Base-by-base conservation (phyloP, 2,113 vertebrate species). In the Odontophorus gujanensis region DNA sequence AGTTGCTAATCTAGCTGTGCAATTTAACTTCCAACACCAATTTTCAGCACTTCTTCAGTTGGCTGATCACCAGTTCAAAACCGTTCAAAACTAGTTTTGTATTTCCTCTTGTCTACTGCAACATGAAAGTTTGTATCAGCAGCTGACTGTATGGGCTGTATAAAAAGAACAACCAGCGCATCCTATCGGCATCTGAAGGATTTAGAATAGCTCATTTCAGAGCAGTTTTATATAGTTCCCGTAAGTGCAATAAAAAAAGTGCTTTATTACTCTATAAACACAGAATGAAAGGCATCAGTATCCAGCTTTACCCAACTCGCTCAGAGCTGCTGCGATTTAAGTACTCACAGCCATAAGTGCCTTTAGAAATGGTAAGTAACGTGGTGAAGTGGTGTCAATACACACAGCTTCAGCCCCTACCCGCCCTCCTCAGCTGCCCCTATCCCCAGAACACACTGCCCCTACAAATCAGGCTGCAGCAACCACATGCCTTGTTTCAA, bases 61-160 rank as follows among this genome's bases (percentile, higher is more conserved):
- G 43, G 36, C 62, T 92, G 86, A 94, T 87, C 58, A 68, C 48
- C 68, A 45, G 34, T 40, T 89, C 48, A 30, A 26, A 74, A 76
- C 45, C 9, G 38, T 89, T 69, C 53, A 73, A 79, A 90, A 92
- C 84, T 75, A 92, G 80, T 76, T 92, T 45, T 81, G 43, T 89
- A 68, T 66, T 84, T 81, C 83, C 67, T 72, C 62, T 61, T 4
- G 0, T 79, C 92, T 85, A 55, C 43, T 90, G 63, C 83, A 86
- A 85, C 25, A 50, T 11, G 19, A 77, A 94, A 95, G 53, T 74
- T 80, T 95, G 77, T 85, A 83, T 62, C 8, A 1, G 77, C 67
- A 84, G 66, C 62, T 84, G 65, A 81, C 24, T 47, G 38, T 85
- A 94, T 90, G 42, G 66, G 14, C 85, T 75, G 26, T 0, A 74